These are phyloP conservation scores for Corythornis madagascariensis DNA, from an alignment of 2,113 vertebrate species.

Conservation along the genomic window DNA sequence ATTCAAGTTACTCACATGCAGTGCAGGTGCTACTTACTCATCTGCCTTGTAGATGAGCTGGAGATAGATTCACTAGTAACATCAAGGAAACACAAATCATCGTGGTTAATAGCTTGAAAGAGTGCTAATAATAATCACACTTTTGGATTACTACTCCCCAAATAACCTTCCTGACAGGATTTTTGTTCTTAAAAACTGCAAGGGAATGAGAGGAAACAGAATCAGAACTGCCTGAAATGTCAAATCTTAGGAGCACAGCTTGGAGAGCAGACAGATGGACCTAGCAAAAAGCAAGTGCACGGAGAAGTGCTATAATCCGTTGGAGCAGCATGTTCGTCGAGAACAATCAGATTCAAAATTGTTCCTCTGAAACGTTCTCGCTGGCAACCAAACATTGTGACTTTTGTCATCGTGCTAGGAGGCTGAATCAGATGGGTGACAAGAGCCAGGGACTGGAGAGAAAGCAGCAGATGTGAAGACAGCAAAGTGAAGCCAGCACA, in stretches of 20 bases:
- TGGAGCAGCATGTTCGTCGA: slow-evolving; percentile 66
- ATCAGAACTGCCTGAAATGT: slow-evolving; percentile 68
- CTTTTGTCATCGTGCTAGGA: slow-evolving; percentile 65
- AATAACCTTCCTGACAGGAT: slow-evolving; percentile 11
- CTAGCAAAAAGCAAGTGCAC: slow-evolving; percentile 58
- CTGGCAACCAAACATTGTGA: slow-evolving; percentile 71
- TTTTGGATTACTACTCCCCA: slow-evolving; percentile 18
- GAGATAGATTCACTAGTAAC: neutral
- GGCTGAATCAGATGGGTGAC: slow-evolving; percentile 70
- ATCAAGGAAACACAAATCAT: neutral
- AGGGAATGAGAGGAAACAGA: slow-evolving; percentile 42
- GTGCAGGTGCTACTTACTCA: slow-evolving; percentile 15
- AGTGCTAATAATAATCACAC: slow-evolving; percentile 19
- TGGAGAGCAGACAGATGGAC: slow-evolving; percentile 70
- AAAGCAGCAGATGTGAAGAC: slow-evolving; percentile 69
- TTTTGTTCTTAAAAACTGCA: slow-evolving; percentile 49
- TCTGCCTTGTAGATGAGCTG: neutral
- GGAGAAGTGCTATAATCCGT: slow-evolving; percentile 69
- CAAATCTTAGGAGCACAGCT: slow-evolving; percentile 66
- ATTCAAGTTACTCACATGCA: neutral
- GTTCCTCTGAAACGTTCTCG: slow-evolving; percentile 70
- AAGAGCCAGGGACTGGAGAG: slow-evolving; percentile 62
- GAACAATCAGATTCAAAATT: slow-evolving; percentile 72
- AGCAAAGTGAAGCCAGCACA: slow-evolving; percentile 53
- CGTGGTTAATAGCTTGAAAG: neutral